Conservation (phyloP, 2,888 invertebrate genomes). For the Eristalis arbustorum region DNA sequence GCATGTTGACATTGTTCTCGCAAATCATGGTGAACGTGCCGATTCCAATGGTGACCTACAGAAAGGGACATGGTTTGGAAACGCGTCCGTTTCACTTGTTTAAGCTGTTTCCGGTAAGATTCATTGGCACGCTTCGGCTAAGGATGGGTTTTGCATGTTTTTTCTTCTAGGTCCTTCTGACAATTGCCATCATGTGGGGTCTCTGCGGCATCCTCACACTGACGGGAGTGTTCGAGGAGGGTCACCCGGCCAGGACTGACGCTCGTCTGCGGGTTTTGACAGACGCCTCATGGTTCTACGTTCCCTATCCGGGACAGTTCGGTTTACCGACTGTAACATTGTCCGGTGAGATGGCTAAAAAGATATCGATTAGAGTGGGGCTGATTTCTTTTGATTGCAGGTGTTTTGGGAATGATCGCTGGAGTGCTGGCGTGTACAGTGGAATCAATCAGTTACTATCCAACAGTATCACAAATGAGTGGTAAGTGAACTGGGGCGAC, state of each 20-base stretch:
- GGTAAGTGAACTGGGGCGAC: slow-evolving; percentile 79
- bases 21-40: slow-evolving; percentile 87
- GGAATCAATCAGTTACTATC: slow-evolving; percentile 93
- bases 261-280: slow-evolving; percentile 85
- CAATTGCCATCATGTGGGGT: slow-evolving; percentile 89
- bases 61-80: slow-evolving; percentile 82
- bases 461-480: slow-evolving; percentile 92
- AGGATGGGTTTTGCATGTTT: slow-evolving; percentile 18
- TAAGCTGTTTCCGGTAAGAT: slow-evolving; percentile 89
- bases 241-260: slow-evolving; percentile 88
- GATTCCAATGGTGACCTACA: slow-evolving; percentile 84
- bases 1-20: slow-evolving; percentile 88
- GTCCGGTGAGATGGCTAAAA: slow-evolving; percentile 72
- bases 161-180: slow-evolving; percentile 84
- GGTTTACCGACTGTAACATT: slow-evolving; percentile 87
- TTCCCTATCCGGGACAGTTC: slow-evolving; percentile 93
- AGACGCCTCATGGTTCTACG: slow-evolving; percentile 89
- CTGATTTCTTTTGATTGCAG: slow-evolving; percentile 77
- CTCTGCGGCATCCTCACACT: slow-evolving; percentile 86
- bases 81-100: slow-evolving; percentile 86
- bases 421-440: slow-evolving; percentile 90
- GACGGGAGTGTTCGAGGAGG: slow-evolving; percentile 83
- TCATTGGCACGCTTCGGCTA: slow-evolving; percentile 23
- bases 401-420: slow-evolving; percentile 88
- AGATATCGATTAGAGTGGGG: too few relatives aligned